A percentile compares a stretch with the other conserved stretches of the same genome.
Evolutionary conservation across 2,888 invertebrate species (phyloP).

Genomic region (Xylocampa areola): DNA sequence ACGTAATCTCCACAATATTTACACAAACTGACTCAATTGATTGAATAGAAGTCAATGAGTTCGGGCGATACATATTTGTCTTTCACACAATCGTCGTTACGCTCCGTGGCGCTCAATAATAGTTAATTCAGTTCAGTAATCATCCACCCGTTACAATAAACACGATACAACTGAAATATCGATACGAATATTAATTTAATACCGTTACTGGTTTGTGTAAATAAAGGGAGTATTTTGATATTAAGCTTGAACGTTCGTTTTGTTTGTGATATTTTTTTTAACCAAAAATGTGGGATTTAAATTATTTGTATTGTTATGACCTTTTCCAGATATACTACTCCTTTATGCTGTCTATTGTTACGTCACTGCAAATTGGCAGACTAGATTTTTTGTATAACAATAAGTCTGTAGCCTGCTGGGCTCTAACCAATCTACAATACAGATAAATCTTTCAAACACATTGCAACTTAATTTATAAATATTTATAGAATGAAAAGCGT

Average conservation of each 20-base stretch:
- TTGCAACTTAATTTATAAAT: too few species aligned
- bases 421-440: too few species aligned
- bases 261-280: neutral
- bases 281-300: too few species aligned
- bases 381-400: too few species aligned
- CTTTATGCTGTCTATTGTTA: too few species aligned
- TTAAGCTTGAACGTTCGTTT: neutral
- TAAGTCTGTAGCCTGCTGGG: too few species aligned
- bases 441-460: too few species aligned
- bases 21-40: constrained; percentile 28
- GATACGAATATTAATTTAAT: constrained; percentile 67
- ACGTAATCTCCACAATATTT: constrained; percentile 17
- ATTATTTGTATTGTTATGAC: too few species aligned
- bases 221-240: constrained; percentile 45
- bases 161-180: constrained; percentile 53
- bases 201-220: constrained; percentile 52
- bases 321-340: too few species aligned
- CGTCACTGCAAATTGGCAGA: too few species aligned
- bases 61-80: constrained; percentile 53
- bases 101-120: constrained; percentile 57
- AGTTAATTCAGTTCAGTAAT: constrained; percentile 59
- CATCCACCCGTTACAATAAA: constrained; percentile 61
- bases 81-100: constrained; percentile 58
- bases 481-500: too few species aligned
- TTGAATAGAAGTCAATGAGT: constrained; percentile 47